Percentiles rank a stretch among this genome's conserved stretches.
phyloP scores from a whole-genome alignment of 2,113 vertebrate species.

The Myotis brandtii region DNA sequence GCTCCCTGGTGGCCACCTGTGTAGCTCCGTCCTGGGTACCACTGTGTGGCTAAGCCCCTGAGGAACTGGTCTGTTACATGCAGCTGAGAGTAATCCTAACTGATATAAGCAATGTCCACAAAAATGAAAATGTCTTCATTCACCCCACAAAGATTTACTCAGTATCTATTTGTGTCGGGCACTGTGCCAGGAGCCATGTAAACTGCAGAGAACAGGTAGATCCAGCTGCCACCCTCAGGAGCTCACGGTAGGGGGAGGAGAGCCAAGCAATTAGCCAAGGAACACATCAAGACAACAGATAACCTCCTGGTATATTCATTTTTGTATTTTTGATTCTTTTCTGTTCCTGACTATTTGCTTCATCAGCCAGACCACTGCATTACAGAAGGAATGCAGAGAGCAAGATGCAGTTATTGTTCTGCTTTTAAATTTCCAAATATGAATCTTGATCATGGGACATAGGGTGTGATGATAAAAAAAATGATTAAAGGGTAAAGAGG shows the following conservation, averaged over 20 bases:
- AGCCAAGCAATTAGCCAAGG: background rate
- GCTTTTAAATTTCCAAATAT: background rate
- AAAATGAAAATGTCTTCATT: background rate
- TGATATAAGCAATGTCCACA: background rate
- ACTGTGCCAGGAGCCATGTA: background rate
- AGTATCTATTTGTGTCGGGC: background rate
- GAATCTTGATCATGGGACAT: background rate
- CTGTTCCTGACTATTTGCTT: background rate
- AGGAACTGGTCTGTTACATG: background rate
- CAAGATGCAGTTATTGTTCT: background rate
- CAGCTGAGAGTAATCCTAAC: background rate
- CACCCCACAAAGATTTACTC: background rate
- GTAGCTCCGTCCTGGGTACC: background rate
- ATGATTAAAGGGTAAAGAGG: background rate
- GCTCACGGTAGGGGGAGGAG: fast-evolving
- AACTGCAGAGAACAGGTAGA: background rate
- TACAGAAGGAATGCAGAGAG: background rate
- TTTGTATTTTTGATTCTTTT: background rate
- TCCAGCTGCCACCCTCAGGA: background rate
- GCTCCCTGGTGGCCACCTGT: fast-evolving
- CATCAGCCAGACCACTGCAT: background rate
- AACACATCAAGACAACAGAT: background rate
- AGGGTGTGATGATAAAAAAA: background rate
- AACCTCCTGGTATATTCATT: background rate
- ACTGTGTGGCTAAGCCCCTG: background rate